Evolutionary conservation across 2,888 invertebrate species (phyloP), one percentile per base, ranked within the genome.

Genomic region (Ornithoptera priamus): DNA sequence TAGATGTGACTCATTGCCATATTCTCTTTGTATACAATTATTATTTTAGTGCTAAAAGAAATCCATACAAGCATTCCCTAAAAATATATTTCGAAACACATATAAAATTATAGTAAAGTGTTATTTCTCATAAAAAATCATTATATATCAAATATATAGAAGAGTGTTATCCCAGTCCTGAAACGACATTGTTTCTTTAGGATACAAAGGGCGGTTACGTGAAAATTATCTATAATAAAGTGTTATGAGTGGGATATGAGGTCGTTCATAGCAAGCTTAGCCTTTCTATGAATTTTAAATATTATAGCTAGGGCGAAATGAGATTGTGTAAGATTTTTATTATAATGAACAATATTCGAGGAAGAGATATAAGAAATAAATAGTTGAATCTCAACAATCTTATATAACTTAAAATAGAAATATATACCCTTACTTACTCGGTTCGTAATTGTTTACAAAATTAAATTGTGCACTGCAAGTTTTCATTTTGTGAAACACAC

Each of bases 381-480:
- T 50, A 17, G 50, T 50, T 50, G 17, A 3, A 3, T 50, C 15
- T 50, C 5, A 50, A 12, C 1, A 57, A 57, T 8, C 8, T 57
- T 57, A 57, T n/a, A 20, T 46, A 36, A 62, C 62, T 58, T 60
- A 18, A 56, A 56, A 15, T 50, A 59, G 22, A 22, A 62, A 69
- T 60, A 57, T 22, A 63, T 22, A 42, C 18, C 39, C 5, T 50
- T 62, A 76, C 76, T 76, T 62, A 77, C 77, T 57, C 17, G 72
- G 59, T 20, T 73, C 72, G 20, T 58, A 69, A 24, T n/a, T 68
- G 60, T 73, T 73, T 64, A 61, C 69, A 53, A 76, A 75, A 65
- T 70, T 72, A 58, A 75, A 67, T 65, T 80, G 79, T 3, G 76
- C 78, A 68, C 71, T 70, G 73, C 80, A 76, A 63, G 69, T 71